Evolutionary conservation across 1,140 invertebrate genomes (phyloP), one percentile per base, ranked within the genome.

Genomic region (Drosophila eugracilis): DNA sequence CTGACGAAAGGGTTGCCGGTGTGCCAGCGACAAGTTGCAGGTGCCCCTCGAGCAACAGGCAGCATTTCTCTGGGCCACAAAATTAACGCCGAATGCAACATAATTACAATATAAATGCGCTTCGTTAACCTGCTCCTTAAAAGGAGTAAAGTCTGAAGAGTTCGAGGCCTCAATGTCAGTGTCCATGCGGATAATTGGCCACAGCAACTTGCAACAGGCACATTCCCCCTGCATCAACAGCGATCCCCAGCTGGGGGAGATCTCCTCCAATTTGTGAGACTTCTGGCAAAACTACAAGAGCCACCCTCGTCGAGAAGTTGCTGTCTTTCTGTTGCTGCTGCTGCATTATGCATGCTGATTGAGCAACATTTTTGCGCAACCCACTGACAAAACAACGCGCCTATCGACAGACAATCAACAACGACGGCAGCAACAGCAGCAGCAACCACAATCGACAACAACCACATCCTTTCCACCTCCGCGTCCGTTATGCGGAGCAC

Each of bases 391-490:
- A 88, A 86, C 78, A 86, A 85, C 73, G 83, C 73, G 77, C 81
- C 83, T 86, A 86, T 86, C 81, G 81, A 86, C 81, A 78, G 81
- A 86, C 81, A 88, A 86, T 88, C 83, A 86, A 77, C 83, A 69
- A 75, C 9, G 9, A 32, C 58, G 36, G 47, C 77, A 57, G 39
- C 70, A 57, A n/a, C 66, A 49, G 12, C 69, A 52, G 17, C 47
- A 47, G 48, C 55, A 49, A 53, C 45, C 41, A 44, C 57, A 52
- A 52, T 42, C 48, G 34, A 34, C 34, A 71, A 60, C 81, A 86
- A 75, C 78, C 78, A 89, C 83, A 88, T 88, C 83, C 83, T 88
- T 88, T 83, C 89, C 89, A 90, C 89, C 89, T 90, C 78, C 84
- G 78, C 85, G 81, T 86, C 81, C 83, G 81, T 86, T 86, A 86